phyloP scores from a whole-genome alignment of 2,888 invertebrate species.

The Neoitamus cyanurus region DNA sequence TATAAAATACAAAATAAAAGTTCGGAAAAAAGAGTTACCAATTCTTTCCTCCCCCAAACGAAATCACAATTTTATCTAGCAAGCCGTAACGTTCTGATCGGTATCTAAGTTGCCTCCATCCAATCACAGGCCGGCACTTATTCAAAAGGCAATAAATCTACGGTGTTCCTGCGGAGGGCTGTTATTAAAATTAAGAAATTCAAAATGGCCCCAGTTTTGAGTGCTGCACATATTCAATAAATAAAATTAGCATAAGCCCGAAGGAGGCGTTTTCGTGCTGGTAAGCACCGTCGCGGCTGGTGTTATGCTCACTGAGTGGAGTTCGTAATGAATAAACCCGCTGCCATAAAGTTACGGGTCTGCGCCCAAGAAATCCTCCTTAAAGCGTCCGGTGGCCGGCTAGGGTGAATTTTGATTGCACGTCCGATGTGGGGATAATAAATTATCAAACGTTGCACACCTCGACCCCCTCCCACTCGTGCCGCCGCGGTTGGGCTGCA shows the following conservation, averaged over 20 bases:
- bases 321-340: constrained; percentile 30
- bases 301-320: not conserved
- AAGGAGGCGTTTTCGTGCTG: constrained; percentile 21
- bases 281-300: not conserved
- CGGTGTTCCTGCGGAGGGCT: not conserved
- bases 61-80: not conserved
- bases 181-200: constrained; percentile 13
- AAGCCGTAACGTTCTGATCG: not conserved
- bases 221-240: constrained; percentile 13
- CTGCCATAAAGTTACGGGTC: constrained; percentile 40
- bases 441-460: constrained; percentile 40
- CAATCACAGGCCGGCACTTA: not conserved
- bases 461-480: not conserved
- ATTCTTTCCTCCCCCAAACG: not conserved
- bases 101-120: not conserved
- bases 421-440: constrained; percentile 21
- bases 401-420: constrained; percentile 45
- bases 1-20: no score
- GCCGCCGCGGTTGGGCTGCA: not conserved
- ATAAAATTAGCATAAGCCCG: constrained; percentile 36
- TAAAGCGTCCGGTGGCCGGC: not conserved
- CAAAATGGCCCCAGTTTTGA: constrained; percentile 38
- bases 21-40: no score
- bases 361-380: constrained; percentile 32
- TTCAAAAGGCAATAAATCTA: not conserved